Evolutionary conservation across 2,888 invertebrate genomes (phyloP).

Genomic region (Drosophila emarginata): DNA sequence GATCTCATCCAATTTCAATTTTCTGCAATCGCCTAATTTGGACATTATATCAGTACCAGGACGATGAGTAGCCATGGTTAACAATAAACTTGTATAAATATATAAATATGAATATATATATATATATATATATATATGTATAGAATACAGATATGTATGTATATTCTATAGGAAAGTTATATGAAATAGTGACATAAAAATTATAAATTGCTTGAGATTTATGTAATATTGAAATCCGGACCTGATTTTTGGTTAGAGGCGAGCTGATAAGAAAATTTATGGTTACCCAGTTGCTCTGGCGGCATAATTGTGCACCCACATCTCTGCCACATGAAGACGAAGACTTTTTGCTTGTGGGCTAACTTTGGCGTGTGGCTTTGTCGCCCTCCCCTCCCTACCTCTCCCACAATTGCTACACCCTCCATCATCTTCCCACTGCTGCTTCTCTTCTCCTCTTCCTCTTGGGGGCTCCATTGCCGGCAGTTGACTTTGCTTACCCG

Average conservation of each 20-base stretch:
- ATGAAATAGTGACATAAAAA: background rate
- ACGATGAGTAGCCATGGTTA: background rate
- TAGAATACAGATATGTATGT: too few species aligned
- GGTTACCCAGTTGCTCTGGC: conserved; percentile 66
- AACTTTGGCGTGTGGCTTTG: conserved; percentile 44
- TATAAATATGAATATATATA: background rate
- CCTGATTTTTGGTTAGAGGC: conserved; percentile 39
- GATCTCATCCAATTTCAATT: conserved; percentile 31
- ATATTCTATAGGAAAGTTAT: background rate
- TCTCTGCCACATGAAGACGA: conserved; percentile 39
- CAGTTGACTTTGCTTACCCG: conserved; percentile 73
- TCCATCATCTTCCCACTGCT: background rate
- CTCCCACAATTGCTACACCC: background rate
- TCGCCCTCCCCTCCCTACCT: conserved; percentile 16
- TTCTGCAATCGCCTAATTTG: conserved; percentile 24
- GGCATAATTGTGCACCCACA: conserved; percentile 77
- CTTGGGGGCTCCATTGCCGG: conserved; percentile 35
- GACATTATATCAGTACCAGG: background rate
- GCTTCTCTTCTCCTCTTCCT: conserved; percentile 7
- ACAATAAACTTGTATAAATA: background rate
- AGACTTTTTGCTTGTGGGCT: conserved; percentile 27
- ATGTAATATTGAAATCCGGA: conserved; percentile 31
- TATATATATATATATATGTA: too few species aligned
- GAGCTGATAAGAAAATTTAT: conserved; percentile 73
- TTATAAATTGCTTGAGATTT: background rate